These are phyloP conservation scores for Euphonia xanthogaster DNA, from an alignment of 2,797 vertebrate genomes.

Conservation along the genomic window DNA sequence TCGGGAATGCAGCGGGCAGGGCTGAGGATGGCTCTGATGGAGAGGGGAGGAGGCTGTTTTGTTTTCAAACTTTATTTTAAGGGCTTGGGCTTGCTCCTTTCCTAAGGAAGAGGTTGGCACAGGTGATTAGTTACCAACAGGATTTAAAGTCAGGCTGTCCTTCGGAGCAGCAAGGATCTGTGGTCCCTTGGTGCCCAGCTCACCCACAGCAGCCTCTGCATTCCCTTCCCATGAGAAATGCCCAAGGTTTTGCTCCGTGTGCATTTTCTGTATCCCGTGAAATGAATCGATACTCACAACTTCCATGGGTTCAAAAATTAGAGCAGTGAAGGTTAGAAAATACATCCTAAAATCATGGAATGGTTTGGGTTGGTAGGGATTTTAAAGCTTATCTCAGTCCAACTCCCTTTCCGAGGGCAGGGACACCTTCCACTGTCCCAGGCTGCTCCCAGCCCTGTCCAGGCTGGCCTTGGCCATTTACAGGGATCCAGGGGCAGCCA, in stretches of 20 bases:
- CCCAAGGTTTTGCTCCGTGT: background rate
- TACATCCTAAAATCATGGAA: fast-evolving
- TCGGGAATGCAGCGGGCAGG: background rate
- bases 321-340: background rate
- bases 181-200: background rate
- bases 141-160: background rate
- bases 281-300: background rate
- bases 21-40: background rate
- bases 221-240: background rate
- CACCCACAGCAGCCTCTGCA: background rate
- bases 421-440: fast-evolving
- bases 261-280: fast-evolving
- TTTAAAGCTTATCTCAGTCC: fast-evolving
- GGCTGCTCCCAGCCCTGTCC: fast-evolving
- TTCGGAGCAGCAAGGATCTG: background rate
- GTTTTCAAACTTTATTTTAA: background rate
- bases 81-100: background rate
- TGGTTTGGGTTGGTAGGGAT: background rate
- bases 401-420: background rate
- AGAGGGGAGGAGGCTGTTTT: background rate
- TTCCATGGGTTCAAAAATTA: background rate
- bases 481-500: background rate
- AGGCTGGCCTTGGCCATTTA: fast-evolving
- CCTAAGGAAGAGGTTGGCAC: fast-evolving
- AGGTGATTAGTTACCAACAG: fast-evolving